Conservation (phyloP, 2,113 vertebrate genomes). For the Dicentrarchus labrax region DNA sequence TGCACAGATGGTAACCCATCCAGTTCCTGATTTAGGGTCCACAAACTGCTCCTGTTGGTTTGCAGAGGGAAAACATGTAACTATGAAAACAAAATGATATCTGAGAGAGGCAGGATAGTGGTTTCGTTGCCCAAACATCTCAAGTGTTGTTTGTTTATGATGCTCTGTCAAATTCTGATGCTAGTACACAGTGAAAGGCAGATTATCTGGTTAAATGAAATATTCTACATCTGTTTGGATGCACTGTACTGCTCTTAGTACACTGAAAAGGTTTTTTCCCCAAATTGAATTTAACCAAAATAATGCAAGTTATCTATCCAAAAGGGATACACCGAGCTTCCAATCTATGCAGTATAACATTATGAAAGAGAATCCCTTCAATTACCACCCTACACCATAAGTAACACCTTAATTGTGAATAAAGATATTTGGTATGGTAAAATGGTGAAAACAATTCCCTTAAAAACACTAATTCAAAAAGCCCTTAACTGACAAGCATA, state of each 20-base stretch:
- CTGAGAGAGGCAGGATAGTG: conserved; percentile 16
- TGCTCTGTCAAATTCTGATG: conserved; percentile 3
- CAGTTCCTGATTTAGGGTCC: conserved; percentile 9
- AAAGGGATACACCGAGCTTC: background rate
- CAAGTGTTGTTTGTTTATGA: conserved; percentile 40
- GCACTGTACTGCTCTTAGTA: background rate
- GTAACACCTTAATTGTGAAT: background rate
- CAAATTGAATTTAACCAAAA: background rate
- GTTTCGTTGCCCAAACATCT: conserved; percentile 15
- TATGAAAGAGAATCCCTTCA: background rate
- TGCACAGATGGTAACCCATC: conserved; percentile 40
- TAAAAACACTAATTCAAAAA: background rate
- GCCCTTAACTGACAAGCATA: background rate
- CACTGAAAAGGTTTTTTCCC: background rate
- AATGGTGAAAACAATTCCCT: background rate
- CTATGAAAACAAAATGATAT: conserved; percentile 35
- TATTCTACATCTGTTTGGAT: background rate
- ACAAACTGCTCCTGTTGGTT: conserved; percentile 30
- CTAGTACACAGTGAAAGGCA: background rate
- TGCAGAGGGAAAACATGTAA: conserved; percentile 15
- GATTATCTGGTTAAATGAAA: conserved; percentile 8
- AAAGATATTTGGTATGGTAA: background rate
- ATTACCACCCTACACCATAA: background rate
- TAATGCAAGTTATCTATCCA: background rate
- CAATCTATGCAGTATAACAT: background rate